These are phyloP conservation scores for Drepana arcuata DNA, from an alignment of 1,140 invertebrate genomes.

Conservation along the genomic window DNA sequence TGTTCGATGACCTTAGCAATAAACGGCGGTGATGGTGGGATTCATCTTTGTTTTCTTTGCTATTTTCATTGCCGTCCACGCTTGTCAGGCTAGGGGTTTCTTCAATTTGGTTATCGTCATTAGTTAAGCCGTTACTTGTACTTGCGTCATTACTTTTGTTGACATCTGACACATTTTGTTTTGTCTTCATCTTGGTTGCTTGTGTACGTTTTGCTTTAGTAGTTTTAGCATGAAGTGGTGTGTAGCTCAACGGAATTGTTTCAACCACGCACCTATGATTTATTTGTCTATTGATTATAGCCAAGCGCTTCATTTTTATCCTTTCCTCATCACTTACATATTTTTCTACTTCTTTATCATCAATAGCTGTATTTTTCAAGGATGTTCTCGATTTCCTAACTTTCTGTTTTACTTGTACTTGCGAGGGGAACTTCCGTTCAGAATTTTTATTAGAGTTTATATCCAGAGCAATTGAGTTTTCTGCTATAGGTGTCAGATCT, in stretches of 20 bases:
- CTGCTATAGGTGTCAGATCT: background rate
- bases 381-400: conserved; percentile 5
- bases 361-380: conserved; percentile 2
- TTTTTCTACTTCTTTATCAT: conserved; percentile 6
- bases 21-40: background rate
- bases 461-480: conserved; percentile 12
- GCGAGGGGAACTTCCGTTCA: conserved; percentile 23
- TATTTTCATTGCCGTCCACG: background rate
- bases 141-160: background rate
- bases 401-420: conserved; percentile 24
- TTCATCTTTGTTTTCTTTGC: background rate
- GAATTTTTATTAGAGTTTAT: conserved; percentile 13
- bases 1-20: background rate
- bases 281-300: conserved; percentile 36
- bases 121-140: background rate
- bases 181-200: background rate
- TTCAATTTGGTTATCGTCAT: background rate
- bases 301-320: conserved; percentile 32
- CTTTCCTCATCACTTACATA: conserved; percentile 21
- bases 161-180: background rate
- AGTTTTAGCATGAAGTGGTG: conserved; percentile 13
- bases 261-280: conserved; percentile 10
- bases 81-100: too few relatives aligned
- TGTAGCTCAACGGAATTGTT: conserved; percentile 39
- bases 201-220: background rate